Percentiles rank a stretch among this genome's conserved stretches.
Evolutionary conservation across 2,113 vertebrate genomes (phyloP).

Genomic region (Butastur rufipennis): DNA sequence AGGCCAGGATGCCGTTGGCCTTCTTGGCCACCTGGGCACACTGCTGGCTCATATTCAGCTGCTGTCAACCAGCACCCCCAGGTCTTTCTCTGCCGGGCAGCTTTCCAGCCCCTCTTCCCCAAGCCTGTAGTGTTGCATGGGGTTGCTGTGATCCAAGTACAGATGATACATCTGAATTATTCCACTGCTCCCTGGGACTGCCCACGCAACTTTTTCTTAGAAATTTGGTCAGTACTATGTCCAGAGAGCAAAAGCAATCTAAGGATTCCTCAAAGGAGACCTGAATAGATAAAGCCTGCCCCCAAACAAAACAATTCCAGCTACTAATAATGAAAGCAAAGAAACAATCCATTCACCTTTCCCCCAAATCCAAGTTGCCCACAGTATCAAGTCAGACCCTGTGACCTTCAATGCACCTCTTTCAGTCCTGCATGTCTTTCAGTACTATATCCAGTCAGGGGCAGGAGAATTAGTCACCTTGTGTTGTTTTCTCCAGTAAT

Average conservation of each 20-base stretch:
- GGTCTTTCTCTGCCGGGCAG: rapidly evolving
- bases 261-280: not conserved
- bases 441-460: not conserved
- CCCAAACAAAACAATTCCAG: not conserved
- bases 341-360: not conserved
- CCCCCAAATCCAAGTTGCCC: not conserved
- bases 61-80: rapidly evolving
- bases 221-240: not conserved
- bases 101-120: not conserved
- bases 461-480: constrained; percentile 47
- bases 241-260: not conserved
- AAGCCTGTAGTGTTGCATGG: not conserved
- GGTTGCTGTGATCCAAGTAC: not conserved
- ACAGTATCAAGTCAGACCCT: not conserved
- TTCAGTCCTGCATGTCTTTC: not conserved
- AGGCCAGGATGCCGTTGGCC: too few relatives aligned
- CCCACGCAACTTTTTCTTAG: not conserved
- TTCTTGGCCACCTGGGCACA: not conserved
- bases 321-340: not conserved
- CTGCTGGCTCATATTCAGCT: rapidly evolving
- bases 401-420: not conserved
- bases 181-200: not conserved
- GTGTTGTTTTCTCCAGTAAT: constrained; percentile 70
- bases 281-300: not conserved
- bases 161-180: not conserved